phyloP scores from a whole-genome alignment of 2,113 vertebrate genomes.

The Eulemur macaco region DNA sequence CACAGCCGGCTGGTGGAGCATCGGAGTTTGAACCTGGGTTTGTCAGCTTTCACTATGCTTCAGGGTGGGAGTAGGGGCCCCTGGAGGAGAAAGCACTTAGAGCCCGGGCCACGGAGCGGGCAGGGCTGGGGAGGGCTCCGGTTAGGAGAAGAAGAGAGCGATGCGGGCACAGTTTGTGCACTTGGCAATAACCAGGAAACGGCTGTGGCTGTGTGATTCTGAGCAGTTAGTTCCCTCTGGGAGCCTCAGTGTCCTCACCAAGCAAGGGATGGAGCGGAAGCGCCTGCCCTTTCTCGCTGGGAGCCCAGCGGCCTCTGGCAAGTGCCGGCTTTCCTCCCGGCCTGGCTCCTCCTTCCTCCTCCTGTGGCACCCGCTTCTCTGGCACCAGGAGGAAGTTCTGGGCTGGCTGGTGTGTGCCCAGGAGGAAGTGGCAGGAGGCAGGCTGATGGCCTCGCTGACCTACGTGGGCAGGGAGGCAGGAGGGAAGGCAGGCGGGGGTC shows the following conservation, averaged over 20 bases:
- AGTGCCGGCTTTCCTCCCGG: not conserved
- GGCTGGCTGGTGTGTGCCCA: not conserved
- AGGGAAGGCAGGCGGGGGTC: not conserved
- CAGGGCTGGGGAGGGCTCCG: not conserved
- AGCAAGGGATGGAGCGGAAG: too few relatives aligned
- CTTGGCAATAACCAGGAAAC: not conserved
- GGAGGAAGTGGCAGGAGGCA: not conserved
- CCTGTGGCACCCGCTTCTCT: not conserved
- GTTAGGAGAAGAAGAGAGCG: not conserved
- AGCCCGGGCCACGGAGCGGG: not conserved
- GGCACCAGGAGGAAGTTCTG: conserved; percentile 47
- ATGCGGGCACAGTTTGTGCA: rapidly evolving
- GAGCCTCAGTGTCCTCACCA: rapidly evolving
- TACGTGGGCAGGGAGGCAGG: conserved; percentile 1
- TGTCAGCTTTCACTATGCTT: not conserved
- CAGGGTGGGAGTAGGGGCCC: not conserved
- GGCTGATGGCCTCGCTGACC: not conserved
- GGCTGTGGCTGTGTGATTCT: not conserved
- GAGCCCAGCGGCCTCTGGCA: not conserved
- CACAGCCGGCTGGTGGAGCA: not conserved
- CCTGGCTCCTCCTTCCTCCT: conserved; percentile 12
- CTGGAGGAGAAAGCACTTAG: not conserved
- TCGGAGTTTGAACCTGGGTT: not conserved
- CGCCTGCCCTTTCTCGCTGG: not conserved
- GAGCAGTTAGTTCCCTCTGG: not conserved